Conservation (phyloP, 1,140 invertebrate genomes). For the Drosophila navojoa region DNA sequence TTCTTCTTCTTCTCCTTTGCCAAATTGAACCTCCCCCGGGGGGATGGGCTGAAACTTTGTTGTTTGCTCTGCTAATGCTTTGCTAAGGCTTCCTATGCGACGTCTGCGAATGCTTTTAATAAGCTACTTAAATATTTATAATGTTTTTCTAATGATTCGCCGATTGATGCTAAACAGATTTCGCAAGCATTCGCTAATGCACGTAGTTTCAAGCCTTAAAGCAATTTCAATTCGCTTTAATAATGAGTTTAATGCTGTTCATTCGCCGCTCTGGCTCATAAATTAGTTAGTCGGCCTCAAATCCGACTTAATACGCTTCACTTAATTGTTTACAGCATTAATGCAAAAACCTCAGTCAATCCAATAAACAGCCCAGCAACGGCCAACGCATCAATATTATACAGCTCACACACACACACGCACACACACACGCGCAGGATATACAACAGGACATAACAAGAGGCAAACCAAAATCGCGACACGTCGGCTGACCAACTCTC, state of each 20-base stretch:
- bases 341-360: slow-evolving; percentile 77
- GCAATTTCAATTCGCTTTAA: neutral
- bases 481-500: slow-evolving; percentile 41
- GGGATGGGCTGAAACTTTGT: neutral
- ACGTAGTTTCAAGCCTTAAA: slow-evolving; percentile 15
- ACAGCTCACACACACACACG: slow-evolving; percentile 43
- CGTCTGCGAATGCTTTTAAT: slow-evolving; percentile 64
- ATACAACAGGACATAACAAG: slow-evolving; percentile 38
- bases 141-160: slow-evolving; percentile 69
- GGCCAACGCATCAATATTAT: slow-evolving; percentile 68
- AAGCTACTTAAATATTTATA: slow-evolving; percentile 81
- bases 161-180: neutral
- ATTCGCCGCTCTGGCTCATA: slow-evolving; percentile 29
- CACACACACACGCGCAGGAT: slow-evolving; percentile 3
- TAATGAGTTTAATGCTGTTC: slow-evolving; percentile 23
- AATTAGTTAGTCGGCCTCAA: slow-evolving; percentile 74
- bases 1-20: slow-evolving; percentile 16
- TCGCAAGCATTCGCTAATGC: too few species aligned
- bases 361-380: slow-evolving; percentile 66
- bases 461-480: slow-evolving; percentile 72
- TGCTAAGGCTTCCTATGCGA: slow-evolving; percentile 5
- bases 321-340: slow-evolving; percentile 82
- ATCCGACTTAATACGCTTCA: slow-evolving; percentile 78
- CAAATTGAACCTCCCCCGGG: slow-evolving; percentile 43
- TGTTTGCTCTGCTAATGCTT: slow-evolving; percentile 19